A percentile compares a stretch with the other conserved stretches of the same genome.
These are phyloP conservation scores for Dioctria linearis DNA, from an alignment of 2,888 invertebrate genomes.

Conservation along the genomic window DNA sequence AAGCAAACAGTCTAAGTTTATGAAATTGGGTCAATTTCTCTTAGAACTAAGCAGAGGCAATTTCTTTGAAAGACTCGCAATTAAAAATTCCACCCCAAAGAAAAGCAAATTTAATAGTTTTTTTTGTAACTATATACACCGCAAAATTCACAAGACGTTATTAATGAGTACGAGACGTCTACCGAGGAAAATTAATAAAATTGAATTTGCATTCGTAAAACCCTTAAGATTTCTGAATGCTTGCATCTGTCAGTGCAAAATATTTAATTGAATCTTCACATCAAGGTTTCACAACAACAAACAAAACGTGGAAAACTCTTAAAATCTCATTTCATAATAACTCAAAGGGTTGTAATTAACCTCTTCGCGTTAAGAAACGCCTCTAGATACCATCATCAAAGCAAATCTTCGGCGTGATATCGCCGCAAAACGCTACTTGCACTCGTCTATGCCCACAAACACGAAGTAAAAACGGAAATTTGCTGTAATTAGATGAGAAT, in stretches of 20 bases:
- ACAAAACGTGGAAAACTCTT: conserved; percentile 24
- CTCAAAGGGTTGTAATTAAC: conserved; percentile 45
- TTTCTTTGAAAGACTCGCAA: background rate
- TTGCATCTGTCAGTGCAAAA: background rate
- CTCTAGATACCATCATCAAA: conserved; percentile 27
- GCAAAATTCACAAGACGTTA: background rate
- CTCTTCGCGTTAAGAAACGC: conserved; percentile 35
- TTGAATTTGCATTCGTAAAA: conserved; percentile 4
- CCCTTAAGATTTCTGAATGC: background rate
- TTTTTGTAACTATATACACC: too few species aligned
- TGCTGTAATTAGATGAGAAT: conserved; percentile 46
- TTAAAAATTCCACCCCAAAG: background rate
- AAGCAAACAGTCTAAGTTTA: too few species aligned
- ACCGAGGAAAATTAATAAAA: conserved; percentile 29
- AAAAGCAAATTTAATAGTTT: background rate
- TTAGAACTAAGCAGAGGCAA: background rate
- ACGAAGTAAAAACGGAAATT: conserved; percentile 42
- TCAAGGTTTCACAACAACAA: background rate
- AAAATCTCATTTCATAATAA: conserved; percentile 31
- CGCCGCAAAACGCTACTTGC: background rate
- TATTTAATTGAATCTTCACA: conserved; percentile 33
- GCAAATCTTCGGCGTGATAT: conserved; percentile 21
- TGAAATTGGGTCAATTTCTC: background rate
- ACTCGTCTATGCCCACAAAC: background rate
- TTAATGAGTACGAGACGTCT: conserved; percentile 36